A percentile compares a stretch with the other conserved stretches of the same genome.
phyloP scores from a whole-genome alignment of 2,797 vertebrate species.

The Chrysolophus pictus region DNA sequence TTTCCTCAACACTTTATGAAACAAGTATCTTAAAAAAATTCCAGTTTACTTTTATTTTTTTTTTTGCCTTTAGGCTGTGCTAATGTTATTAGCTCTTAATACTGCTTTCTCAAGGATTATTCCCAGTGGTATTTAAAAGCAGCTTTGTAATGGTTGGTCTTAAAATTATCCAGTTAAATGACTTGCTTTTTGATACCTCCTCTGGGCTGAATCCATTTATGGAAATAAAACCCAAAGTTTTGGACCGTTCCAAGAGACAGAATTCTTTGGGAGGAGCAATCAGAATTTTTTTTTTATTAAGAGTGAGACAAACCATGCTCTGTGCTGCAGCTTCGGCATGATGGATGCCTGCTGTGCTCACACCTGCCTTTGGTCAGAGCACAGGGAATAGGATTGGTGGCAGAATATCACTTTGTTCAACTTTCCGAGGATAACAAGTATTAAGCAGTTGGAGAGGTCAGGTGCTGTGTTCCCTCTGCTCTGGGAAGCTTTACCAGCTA shows the following conservation, averaged over 20 bases:
- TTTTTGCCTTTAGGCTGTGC: constrained; percentile 28
- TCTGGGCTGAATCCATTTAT: background rate
- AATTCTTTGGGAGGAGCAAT: background rate
- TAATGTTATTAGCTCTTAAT: constrained; percentile 40
- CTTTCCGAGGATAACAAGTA: constrained; percentile 44
- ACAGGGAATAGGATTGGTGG: constrained; percentile 20
- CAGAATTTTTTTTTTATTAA: background rate
- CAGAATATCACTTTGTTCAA: constrained; percentile 48
- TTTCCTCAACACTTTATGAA: background rate
- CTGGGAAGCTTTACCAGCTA: constrained; percentile 41
- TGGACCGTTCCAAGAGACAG: background rate
- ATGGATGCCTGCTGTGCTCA: constrained; percentile 39
- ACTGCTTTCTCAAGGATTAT: constrained; percentile 46
- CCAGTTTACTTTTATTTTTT: background rate
- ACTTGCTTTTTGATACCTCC: constrained; percentile 14
- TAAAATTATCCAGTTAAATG: constrained; percentile 50
- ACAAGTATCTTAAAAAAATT: background rate
- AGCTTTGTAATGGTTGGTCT: constrained; percentile 43
- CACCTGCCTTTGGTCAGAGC: constrained; percentile 46
- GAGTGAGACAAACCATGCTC: background rate
- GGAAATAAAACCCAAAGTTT: background rate
- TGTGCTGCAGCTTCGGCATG: constrained; percentile 13
- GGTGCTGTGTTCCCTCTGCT: constrained; percentile 7
- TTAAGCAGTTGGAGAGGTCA: constrained; percentile 54
- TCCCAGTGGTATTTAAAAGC: constrained; percentile 42